Evolutionary conservation across 2,113 vertebrate species (phyloP), one percentile per base, ranked within the genome.

Genomic region (Archocentrus centrarchus): DNA sequence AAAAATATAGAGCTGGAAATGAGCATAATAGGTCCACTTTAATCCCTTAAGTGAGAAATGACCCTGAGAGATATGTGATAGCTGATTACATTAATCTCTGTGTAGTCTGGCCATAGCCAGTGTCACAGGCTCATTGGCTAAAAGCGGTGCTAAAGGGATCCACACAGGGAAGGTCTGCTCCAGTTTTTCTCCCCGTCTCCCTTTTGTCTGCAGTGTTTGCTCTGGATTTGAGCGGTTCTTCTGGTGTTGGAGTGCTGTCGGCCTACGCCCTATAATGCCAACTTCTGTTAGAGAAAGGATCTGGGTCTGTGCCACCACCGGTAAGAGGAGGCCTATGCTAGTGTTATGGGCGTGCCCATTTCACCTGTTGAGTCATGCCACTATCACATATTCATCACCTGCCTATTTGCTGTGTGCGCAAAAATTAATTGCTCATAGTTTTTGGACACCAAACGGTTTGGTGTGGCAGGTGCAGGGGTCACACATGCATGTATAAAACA

Each of bases 181-280:
- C 83, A 91, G 59, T 82, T 91, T 91, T 90, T 90, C 81, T 82
- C 20, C 55, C 77, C 61, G 62, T 86, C 84, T 77, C 18, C 20
- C 86, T 89, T 94, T 92, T 92, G 92, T 94, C 84, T 89, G 76
- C 86, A 18, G 80, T 93, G 87, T 94, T 94, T 94, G 90, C 82
- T 84, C 78, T 91, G 86, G 90, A 90, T 91, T 91, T 87, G 82
- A 92, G 87, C 76, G 87, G 87, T 84, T 94, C 86, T 77, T 39
- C 53, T 79, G 61, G 83, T 84, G 82, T 62, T 79, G 78, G 84
- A 84, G 87, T 59, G 37, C 82, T 76, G 89, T 88, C 73, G 81
- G 91, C 83, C 87, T 84, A 93, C 91, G 85, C 92, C 92, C 92
- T 90, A 55, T 35, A 20, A 82, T 84, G 89, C 76, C 81, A 86